These are phyloP conservation scores for Myocastor coypus DNA, from an alignment of 2,113 vertebrate species.

Conservation along the genomic window DNA sequence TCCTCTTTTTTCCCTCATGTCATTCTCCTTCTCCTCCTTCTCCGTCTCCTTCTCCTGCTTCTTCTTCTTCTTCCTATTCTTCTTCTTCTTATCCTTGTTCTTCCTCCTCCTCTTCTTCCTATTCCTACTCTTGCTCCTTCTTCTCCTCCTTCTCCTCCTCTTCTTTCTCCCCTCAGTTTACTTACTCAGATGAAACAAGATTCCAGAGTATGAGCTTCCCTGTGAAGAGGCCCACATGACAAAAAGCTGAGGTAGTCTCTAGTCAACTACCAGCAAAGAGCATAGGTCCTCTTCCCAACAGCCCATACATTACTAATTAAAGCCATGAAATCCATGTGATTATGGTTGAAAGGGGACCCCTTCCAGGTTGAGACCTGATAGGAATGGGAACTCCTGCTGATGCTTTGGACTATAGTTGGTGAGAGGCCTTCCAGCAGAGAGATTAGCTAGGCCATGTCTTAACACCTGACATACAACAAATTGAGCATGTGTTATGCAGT, in stretches of 20 bases:
- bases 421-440: not conserved
- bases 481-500: not conserved
- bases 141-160: not conserved
- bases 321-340: not conserved
- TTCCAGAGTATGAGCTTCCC: not conserved
- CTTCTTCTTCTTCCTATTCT: not conserved
- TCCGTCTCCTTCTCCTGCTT: accelerated
- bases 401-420: accelerated
- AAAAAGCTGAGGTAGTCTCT: not conserved
- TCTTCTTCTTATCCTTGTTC: not conserved
- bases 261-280: not conserved
- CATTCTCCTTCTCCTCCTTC: not conserved
- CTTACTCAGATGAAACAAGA: not conserved
- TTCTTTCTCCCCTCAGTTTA: not conserved
- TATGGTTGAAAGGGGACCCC: not conserved
- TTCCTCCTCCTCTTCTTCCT: not conserved
- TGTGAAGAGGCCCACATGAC: not conserved
- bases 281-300: not conserved
- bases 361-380: not conserved
- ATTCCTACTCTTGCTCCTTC: not conserved
- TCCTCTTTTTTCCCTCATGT: not conserved
- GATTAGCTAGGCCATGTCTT: not conserved
- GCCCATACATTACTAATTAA: not conserved
- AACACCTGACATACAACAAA: not conserved
- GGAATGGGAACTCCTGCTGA: not conserved